Evolutionary conservation across 2,888 invertebrate genomes (phyloP).

Genomic region (Orthosia gracilis): DNA sequence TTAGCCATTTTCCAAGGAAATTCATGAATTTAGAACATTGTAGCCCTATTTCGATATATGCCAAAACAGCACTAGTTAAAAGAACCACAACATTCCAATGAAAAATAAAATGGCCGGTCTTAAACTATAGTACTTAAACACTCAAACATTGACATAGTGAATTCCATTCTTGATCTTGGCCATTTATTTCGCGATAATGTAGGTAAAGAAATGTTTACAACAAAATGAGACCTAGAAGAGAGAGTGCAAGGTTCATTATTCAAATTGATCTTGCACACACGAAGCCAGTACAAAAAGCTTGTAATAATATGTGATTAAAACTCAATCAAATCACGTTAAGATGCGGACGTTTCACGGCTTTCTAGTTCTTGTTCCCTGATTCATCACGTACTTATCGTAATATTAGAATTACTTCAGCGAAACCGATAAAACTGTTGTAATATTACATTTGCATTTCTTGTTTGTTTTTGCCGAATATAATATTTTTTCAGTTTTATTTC

Average conservation of each 20-base stretch:
- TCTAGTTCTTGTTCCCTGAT: slow-evolving; percentile 63
- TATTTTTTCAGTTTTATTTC: slow-evolving; percentile 42
- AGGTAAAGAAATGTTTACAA: slow-evolving; percentile 16
- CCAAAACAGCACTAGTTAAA: not conserved
- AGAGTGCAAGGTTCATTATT: slow-evolving; percentile 25
- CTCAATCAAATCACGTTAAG: slow-evolving; percentile 59
- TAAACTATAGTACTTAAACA: slow-evolving; percentile 15
- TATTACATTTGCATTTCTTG: slow-evolving; percentile 34
- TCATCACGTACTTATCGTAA: slow-evolving; percentile 70
- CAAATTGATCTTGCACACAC: slow-evolving; percentile 20
- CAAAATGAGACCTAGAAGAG: slow-evolving; percentile 13
- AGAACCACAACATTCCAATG: not conserved
- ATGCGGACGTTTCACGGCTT: slow-evolving; percentile 46
- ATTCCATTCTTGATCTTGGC: slow-evolving; percentile 11
- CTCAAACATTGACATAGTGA: slow-evolving; percentile 17
- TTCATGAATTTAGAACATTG: not conserved
- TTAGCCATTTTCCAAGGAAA: not conserved
- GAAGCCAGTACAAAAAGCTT: slow-evolving; percentile 31
- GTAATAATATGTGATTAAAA: slow-evolving; percentile 50
- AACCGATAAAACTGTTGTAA: slow-evolving; percentile 58
- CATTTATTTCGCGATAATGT: slow-evolving; percentile 12
- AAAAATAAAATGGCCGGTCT: slow-evolving; percentile 12
- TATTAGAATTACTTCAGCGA: slow-evolving; percentile 53
- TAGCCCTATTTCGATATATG: not conserved
- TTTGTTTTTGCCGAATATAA: slow-evolving; percentile 1